A percentile compares a stretch with the other conserved stretches of the same genome.
These are phyloP conservation scores for Picathartes gymnocephalus DNA, from an alignment of 2,113 vertebrate genomes.

Conservation along the genomic window DNA sequence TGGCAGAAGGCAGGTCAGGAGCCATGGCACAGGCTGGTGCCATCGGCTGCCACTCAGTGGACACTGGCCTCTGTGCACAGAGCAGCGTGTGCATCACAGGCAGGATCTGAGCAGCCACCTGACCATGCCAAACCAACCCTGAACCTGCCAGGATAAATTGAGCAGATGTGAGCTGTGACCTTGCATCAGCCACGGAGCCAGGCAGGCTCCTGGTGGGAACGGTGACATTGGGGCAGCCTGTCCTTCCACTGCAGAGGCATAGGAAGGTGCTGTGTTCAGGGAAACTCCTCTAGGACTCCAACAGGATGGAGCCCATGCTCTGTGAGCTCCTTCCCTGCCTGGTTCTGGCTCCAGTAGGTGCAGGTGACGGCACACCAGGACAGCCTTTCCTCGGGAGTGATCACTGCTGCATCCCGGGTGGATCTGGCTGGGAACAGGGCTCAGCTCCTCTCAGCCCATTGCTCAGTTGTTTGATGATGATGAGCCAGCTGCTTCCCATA, in stretches of 20 bases:
- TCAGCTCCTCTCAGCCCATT: neutral
- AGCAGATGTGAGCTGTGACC: neutral
- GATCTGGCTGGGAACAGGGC: neutral
- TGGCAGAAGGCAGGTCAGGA: neutral
- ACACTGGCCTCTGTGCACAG: neutral
- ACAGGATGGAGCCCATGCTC: accelerated
- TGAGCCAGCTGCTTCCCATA: neutral
- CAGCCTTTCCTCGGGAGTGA: neutral
- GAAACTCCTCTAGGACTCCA: neutral
- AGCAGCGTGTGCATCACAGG: neutral
- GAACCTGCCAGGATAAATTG: neutral
- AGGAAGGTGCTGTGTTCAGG: neutral
- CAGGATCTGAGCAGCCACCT: neutral
- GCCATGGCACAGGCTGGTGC: neutral
- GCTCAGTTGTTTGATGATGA: neutral
- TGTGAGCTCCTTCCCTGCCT: neutral
- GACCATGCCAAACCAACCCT: neutral
- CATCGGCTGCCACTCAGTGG: neutral
- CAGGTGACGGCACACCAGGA: neutral
- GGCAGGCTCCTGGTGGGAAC: accelerated
- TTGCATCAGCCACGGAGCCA: accelerated
- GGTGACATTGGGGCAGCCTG: neutral
- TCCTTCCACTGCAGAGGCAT: neutral
- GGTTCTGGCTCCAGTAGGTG: neutral
- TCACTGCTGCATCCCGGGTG: neutral